phyloP scores from a whole-genome alignment of 2,797 vertebrate genomes.

The Mormyrops attenuatus region DNA sequence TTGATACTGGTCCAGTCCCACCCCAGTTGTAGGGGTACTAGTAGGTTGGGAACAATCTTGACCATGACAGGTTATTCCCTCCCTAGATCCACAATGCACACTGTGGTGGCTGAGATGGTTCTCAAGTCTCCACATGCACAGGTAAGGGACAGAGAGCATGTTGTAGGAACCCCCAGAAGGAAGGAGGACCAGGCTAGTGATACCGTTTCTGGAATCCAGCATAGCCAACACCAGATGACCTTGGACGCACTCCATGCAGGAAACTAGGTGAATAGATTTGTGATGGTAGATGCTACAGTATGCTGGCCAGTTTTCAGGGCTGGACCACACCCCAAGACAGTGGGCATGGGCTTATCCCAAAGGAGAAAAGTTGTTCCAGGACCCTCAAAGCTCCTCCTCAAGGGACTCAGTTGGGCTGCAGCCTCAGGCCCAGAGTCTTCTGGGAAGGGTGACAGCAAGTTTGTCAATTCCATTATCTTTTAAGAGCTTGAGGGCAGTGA shows the following conservation, averaged over 20 bases:
- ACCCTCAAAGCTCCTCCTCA: not conserved
- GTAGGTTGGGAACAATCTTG: not conserved
- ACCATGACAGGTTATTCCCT: not conserved
- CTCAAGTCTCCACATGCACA: not conserved
- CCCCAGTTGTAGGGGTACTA: not conserved
- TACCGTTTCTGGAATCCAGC: not conserved
- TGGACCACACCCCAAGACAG: not conserved
- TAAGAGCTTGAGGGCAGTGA: not conserved
- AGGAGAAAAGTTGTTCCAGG: not conserved
- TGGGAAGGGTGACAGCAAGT: not conserved
- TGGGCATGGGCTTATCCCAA: not conserved
- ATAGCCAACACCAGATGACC: not conserved
- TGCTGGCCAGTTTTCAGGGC: not conserved
- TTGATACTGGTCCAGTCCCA: not conserved
- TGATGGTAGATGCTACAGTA: not conserved
- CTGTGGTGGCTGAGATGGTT: not conserved
- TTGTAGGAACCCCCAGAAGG: not conserved
- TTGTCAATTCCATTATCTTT: not conserved
- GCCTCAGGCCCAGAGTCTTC: not conserved
- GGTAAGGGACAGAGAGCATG: not conserved
- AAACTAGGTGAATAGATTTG: not conserved
- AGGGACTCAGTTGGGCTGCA: not conserved
- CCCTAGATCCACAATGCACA: not conserved
- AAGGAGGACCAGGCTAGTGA: not conserved
- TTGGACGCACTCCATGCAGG: not conserved